phyloP scores from a whole-genome alignment of 2,113 vertebrate species.

The Strix aluco region DNA sequence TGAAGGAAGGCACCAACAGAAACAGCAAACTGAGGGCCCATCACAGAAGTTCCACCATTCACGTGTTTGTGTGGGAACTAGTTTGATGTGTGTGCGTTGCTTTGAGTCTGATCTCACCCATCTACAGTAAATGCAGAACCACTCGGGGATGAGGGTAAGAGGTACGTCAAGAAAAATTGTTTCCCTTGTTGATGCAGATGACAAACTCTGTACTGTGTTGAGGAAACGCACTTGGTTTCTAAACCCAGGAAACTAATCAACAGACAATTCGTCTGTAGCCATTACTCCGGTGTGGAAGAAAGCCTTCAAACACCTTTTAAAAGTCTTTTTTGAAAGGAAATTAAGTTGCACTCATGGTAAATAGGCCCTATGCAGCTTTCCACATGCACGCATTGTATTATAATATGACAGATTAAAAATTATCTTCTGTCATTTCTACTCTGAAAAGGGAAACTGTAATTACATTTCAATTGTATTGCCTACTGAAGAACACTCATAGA shows the following conservation, averaged over 20 bases:
- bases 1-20: not conserved
- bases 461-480: not conserved
- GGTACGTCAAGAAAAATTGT: not conserved
- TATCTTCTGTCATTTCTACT: not conserved
- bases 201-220: not conserved
- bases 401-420: not conserved
- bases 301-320: not conserved
- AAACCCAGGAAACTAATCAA: not conserved
- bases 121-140: not conserved
- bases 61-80: fast-evolving
- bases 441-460: not conserved
- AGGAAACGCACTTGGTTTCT: conserved; percentile 5
- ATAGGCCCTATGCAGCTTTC: not conserved
- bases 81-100: not conserved
- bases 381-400: not conserved
- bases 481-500: not conserved
- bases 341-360: not conserved
- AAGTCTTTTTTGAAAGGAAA: not conserved
- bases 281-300: not conserved
- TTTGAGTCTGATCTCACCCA: not conserved
- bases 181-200: not conserved
- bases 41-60: not conserved
- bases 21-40: not conserved
- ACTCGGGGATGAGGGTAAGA: not conserved
- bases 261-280: not conserved